Conservation (phyloP, 2,113 vertebrate species). For the Prunella himalayana region DNA sequence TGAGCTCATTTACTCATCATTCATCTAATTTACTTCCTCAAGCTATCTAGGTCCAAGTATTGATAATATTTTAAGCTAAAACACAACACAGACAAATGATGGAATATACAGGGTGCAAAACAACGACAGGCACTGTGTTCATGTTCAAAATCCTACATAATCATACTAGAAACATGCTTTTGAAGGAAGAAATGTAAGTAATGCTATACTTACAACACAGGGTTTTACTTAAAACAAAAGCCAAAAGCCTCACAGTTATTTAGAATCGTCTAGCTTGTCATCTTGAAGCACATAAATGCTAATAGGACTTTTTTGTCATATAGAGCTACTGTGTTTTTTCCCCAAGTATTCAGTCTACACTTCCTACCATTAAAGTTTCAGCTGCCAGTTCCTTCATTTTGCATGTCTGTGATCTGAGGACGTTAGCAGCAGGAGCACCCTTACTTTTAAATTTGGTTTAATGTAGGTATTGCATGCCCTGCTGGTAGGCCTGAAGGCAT, state of each 20-base stretch:
- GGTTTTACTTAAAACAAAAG: conserved; percentile 37
- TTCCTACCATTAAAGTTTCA: conserved; percentile 77
- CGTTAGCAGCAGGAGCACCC: conserved; percentile 78
- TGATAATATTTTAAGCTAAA: background rate
- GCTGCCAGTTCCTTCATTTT: conserved; percentile 79
- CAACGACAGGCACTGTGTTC: background rate
- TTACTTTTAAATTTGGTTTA: conserved; percentile 83
- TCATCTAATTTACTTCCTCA: background rate
- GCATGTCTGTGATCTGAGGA: conserved; percentile 77
- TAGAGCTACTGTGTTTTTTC: conserved; percentile 49
- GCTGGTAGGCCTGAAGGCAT: conserved; percentile 79
- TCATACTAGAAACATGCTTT: background rate
- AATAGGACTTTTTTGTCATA: conserved; percentile 67
- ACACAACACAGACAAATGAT: background rate
- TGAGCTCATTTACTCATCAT: background rate
- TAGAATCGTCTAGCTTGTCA: conserved; percentile 1
- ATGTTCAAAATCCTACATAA: background rate
- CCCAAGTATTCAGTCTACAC: conserved; percentile 58
- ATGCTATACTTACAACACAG: background rate
- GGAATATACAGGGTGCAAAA: background rate
- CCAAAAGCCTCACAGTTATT: background rate
- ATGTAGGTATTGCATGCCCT: conserved; percentile 77
- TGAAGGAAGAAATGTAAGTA: background rate
- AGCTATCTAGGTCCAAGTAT: background rate
- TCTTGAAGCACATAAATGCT: conserved; percentile 52